Conservation (phyloP, 2,888 invertebrate genomes). For the Drosophila nr. fundita region DNA sequence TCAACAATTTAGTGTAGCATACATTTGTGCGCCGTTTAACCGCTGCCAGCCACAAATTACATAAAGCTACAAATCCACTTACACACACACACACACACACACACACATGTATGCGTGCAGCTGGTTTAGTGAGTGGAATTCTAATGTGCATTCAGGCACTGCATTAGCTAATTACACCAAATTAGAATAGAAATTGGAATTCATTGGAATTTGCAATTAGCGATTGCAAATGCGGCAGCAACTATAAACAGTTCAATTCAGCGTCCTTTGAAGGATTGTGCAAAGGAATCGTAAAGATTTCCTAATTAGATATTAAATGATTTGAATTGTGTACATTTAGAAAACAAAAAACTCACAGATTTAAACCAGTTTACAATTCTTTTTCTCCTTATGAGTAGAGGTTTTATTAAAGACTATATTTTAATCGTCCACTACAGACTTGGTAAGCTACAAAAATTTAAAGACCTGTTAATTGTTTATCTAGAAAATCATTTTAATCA, state of each 20-base stretch:
- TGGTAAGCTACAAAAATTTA: background rate
- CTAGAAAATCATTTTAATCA: background rate
- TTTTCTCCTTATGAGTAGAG: background rate
- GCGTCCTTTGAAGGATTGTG: constrained; percentile 1
- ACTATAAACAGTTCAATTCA: background rate
- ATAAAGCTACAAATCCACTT: constrained; percentile 15
- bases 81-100: background rate
- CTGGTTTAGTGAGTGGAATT: background rate
- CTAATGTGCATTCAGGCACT: constrained; percentile 4
- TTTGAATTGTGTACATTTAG: background rate
- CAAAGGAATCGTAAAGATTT: background rate
- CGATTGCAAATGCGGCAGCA: background rate
- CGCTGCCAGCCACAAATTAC: constrained; percentile 11
- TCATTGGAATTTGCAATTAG: constrained; percentile 7
- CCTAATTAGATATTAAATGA: background rate
- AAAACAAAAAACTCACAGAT: background rate
- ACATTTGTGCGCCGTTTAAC: constrained; percentile 55
- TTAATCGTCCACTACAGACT: background rate
- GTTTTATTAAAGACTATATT: background rate
- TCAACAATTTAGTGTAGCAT: constrained; percentile 60
- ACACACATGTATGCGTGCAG: background rate
- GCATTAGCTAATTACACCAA: constrained; percentile 29
- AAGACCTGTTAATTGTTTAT: background rate
- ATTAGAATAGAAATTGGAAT: constrained; percentile 2
- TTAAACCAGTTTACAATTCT: background rate